phyloP scores from a whole-genome alignment of 2,888 invertebrate species.

The Spodoptera littoralis region DNA sequence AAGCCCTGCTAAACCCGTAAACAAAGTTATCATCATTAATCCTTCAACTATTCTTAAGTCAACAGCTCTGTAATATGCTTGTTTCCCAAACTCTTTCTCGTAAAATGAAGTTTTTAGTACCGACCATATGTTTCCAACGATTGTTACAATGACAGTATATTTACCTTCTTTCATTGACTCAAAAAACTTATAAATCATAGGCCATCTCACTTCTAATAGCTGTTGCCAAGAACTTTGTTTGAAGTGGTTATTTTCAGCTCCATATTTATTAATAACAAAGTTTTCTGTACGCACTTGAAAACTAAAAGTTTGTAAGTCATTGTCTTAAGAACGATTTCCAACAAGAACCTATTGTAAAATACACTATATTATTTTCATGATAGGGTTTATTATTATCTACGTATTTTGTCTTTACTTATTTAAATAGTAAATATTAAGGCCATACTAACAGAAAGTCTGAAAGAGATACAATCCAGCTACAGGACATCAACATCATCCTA shows the following conservation, averaged over 20 bases:
- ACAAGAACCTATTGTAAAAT: not conserved
- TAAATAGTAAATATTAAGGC: too few species aligned
- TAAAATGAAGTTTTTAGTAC: constrained; percentile 18
- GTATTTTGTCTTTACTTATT: not conserved
- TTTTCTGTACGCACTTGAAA: constrained; percentile 16
- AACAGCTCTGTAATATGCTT: too few species aligned
- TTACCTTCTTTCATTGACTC: constrained; percentile 25
- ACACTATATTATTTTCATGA: too few species aligned
- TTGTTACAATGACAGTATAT: constrained; percentile 20
- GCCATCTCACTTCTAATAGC: constrained; percentile 20
- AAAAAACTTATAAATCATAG: constrained; percentile 30
- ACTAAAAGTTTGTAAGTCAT: not conserved
- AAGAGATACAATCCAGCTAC: too few species aligned
- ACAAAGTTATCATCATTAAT: too few species aligned
- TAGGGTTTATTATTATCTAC: too few species aligned
- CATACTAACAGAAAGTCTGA: too few species aligned
- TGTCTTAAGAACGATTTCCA: constrained; percentile 10
- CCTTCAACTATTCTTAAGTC: too few species aligned
- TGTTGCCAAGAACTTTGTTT: constrained; percentile 20
- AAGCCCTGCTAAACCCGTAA: too few species aligned
- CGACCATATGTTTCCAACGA: constrained; percentile 32
- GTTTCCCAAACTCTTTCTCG: too few species aligned
- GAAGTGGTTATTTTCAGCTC: constrained; percentile 20
- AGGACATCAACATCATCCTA: too few species aligned
- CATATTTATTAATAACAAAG: constrained; percentile 20